Percentiles rank a stretch among this genome's conserved stretches.
Evolutionary conservation across 2,888 invertebrate species (phyloP).

Genomic region (Syrista parreyssii): DNA sequence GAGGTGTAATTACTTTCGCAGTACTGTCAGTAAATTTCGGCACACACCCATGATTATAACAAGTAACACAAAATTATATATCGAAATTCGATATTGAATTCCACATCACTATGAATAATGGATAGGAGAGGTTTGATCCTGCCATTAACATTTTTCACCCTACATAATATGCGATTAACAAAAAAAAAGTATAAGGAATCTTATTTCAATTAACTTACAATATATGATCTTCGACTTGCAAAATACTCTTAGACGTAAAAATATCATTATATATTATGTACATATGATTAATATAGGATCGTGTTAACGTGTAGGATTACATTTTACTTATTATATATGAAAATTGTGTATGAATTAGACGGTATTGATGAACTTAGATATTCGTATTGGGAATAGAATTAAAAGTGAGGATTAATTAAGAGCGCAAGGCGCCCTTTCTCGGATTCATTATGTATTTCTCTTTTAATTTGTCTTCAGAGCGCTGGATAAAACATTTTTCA

Average conservation of each 20-base stretch:
- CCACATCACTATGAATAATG: background rate
- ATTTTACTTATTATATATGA: too few relatives aligned
- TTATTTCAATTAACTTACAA: background rate
- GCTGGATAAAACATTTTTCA: too few relatives aligned
- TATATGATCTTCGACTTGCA: background rate
- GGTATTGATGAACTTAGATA: too few relatives aligned
- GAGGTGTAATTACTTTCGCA: too few relatives aligned
- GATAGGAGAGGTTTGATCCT: background rate
- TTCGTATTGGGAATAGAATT: too few relatives aligned
- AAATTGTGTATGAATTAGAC: too few relatives aligned
- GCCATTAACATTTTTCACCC: background rate
- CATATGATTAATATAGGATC: background rate
- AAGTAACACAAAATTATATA: background rate
- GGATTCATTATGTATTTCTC: too few relatives aligned
- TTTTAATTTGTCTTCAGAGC: too few relatives aligned
- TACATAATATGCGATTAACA: background rate
- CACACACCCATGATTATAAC: background rate
- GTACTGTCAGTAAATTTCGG: too few relatives aligned
- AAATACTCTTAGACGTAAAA: background rate
- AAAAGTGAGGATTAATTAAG: too few relatives aligned
- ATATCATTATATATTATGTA: background rate
- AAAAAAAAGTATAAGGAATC: background rate
- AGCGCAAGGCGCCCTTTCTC: too few relatives aligned
- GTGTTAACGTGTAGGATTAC: background rate
- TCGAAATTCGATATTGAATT: background rate